These are phyloP conservation scores for Podabrus alpinus DNA, from an alignment of 2,888 invertebrate species.

Conservation along the genomic window DNA sequence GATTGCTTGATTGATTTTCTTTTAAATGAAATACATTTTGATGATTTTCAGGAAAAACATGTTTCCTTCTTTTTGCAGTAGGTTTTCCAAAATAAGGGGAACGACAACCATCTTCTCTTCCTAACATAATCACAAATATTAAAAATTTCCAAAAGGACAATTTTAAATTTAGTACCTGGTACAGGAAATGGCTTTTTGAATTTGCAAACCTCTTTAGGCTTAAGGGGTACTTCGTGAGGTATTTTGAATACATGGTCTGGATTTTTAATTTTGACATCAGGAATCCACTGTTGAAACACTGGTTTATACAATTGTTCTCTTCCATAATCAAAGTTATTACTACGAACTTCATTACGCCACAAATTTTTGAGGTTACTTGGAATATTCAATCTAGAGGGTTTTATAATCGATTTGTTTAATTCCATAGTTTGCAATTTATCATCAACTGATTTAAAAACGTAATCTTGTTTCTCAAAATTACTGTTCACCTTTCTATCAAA, in stretches of 20 bases:
- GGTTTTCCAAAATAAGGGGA: background rate
- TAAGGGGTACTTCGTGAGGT: background rate
- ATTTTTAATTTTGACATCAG: background rate
- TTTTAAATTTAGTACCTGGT: background rate
- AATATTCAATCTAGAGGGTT: background rate
- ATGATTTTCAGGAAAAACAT: background rate
- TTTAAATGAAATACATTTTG: background rate
- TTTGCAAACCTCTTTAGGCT: background rate
- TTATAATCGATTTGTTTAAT: background rate
- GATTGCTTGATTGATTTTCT: background rate
- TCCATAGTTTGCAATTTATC: background rate
- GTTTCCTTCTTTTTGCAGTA: background rate
- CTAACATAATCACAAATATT: background rate
- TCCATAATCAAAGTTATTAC: background rate
- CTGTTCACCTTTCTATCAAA: background rate
- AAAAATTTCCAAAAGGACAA: background rate
- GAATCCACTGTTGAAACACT: background rate
- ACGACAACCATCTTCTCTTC: background rate
- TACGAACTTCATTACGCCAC: background rate
- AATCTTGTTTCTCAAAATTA: background rate
- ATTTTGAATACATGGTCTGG: background rate
- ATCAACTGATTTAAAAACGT: background rate
- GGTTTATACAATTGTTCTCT: background rate
- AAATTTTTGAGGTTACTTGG: background rate
- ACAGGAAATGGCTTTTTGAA: background rate